Percentiles rank a stretch among this genome's conserved stretches.
Conservation (phyloP, 23 tunicate species). For the Halocynthia aurantium region DNA sequence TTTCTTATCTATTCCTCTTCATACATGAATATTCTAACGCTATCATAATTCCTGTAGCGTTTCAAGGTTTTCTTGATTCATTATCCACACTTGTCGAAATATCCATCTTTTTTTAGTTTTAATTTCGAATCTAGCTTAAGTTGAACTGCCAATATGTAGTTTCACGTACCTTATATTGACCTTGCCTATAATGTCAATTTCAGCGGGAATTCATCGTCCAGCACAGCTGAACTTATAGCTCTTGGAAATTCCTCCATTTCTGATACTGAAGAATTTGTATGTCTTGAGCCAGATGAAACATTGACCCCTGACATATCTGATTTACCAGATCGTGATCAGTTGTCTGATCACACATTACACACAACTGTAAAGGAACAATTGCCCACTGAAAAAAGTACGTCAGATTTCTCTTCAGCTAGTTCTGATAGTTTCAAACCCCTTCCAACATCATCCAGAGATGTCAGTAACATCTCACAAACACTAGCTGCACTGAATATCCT, state of each 20-base stretch:
- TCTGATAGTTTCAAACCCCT: too few species aligned
- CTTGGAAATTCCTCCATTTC: slow-evolving; percentile 18
- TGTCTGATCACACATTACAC: slow-evolving; percentile 17
- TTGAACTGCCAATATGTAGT: background rate
- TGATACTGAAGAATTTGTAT: background rate
- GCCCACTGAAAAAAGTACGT: too few species aligned
- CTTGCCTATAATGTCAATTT: background rate
- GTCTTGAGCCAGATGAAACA: slow-evolving; percentile 5
- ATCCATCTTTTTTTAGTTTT: too few species aligned
- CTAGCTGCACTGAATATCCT: too few species aligned
- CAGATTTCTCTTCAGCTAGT: too few species aligned
- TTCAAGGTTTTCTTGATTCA: too few species aligned
- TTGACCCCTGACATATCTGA: background rate
- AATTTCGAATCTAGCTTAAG: too few species aligned
- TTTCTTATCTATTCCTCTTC: background rate
- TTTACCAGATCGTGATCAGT: background rate
- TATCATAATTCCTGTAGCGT: too few species aligned
- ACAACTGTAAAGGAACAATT: background rate
- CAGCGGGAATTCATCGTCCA: slow-evolving; percentile 21
- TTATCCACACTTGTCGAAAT: too few species aligned
- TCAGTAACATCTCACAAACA: too few species aligned
- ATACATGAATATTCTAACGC: slow-evolving; percentile 2
- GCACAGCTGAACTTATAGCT: slow-evolving; percentile 47
- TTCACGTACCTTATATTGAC: background rate
- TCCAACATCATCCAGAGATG: too few species aligned